phyloP scores from a whole-genome alignment of 2,888 invertebrate species.

The Acrobeloides nanus region DNA sequence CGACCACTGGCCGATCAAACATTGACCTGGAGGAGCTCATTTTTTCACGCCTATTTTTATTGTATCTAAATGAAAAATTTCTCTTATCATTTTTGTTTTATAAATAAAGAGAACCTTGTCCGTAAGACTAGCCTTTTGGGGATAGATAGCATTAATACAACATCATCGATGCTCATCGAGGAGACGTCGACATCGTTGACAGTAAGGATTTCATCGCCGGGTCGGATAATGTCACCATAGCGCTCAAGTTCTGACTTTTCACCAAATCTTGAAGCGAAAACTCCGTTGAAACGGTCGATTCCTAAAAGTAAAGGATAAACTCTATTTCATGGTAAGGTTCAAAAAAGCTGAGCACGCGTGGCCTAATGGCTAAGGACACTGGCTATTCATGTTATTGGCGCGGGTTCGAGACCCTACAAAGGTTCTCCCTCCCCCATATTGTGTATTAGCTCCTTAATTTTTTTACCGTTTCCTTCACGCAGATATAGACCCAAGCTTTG shows the following conservation, averaged over 20 bases:
- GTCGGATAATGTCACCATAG: constrained; percentile 86
- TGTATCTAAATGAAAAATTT: constrained; percentile 18
- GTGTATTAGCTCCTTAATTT: too few relatives aligned
- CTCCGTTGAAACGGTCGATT: constrained; percentile 85
- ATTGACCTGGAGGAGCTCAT: constrained; percentile 5
- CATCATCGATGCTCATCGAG: constrained; percentile 94
- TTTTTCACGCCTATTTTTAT: constrained; percentile 27
- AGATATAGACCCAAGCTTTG: constrained; percentile 96
- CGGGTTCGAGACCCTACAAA: too few relatives aligned
- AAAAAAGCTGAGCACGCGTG: too few relatives aligned
- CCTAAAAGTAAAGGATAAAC: constrained; percentile 53
- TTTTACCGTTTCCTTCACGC: constrained; percentile 77
- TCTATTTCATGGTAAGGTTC: neutral
- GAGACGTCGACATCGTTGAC: constrained; percentile 96
- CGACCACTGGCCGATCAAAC: constrained; percentile 44
- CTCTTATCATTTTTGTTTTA: neutral
- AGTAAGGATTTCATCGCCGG: constrained; percentile 94
- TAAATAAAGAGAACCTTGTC: constrained; percentile 63
- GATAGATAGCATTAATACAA: constrained; percentile 95
- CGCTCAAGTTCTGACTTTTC: constrained; percentile 62
- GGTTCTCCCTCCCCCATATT: too few relatives aligned
- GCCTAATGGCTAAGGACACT: too few relatives aligned
- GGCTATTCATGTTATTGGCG: too few relatives aligned
- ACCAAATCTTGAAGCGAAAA: constrained; percentile 92
- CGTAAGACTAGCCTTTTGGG: constrained; percentile 87